Base-by-base conservation (phyloP, 2,888 invertebrate genomes). In the Halictus quadricinctus region DNA sequence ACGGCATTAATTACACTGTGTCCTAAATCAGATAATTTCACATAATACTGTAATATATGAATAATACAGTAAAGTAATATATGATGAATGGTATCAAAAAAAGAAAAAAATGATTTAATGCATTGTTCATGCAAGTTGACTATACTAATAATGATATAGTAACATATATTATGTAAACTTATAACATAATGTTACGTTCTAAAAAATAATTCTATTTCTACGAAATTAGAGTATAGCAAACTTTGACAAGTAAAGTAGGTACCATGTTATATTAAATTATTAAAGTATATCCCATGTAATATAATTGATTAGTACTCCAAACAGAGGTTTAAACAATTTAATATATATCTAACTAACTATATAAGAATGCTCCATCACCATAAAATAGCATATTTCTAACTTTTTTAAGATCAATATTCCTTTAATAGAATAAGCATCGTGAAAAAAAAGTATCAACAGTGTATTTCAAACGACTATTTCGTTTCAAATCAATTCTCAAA, bases 231-330 rank as follows among this genome's bases (percentile, higher is more conserved):
- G 88, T 83, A 72, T 88, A 93, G 94, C 92, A 93, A 93, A 94
- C 94, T 94, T 94, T 94, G 94, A 94, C 94, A 94, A 94, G 94
- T 93, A 92, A 93, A 94, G 94, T 94, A 94, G 94, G 94, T 94
- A 94, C 93, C 93, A 93, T 92, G 88, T 91, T 91, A 91, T 85
- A 78, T 77, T 89, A 81, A 88, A 77, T 88, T 79, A 88, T 48
- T 80, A 86, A 87, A 79, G 87, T 85, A 85, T 89, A 76, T 79
- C 80, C 75, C 25, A 78, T 69, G 83, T 81, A 64, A 80, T 87
- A 90, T 80, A 81, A 79, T 83, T 83, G 76, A 92, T 92, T 92
- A 91, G 88, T 90, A 79, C 75, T 84, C 72, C 87, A 50, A 74
- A 86, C 84, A 69, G 78, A 80, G 21, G 72, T 80, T 78, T 81